phyloP scores from a whole-genome alignment of 2,113 vertebrate genomes.

The Bolborhynchus lineola region DNA sequence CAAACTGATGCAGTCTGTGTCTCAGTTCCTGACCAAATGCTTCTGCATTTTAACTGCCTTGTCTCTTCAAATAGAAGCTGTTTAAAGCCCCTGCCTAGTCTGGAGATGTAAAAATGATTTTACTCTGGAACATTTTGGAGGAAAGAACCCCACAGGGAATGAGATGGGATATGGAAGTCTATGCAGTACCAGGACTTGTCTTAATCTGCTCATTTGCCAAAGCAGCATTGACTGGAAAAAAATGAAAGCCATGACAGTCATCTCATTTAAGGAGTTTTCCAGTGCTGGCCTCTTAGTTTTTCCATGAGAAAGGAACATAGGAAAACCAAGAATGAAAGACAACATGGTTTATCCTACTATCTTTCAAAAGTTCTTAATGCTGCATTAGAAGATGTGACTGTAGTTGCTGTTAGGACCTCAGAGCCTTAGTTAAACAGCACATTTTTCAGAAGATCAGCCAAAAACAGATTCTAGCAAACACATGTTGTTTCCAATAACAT shows the following conservation, averaged over 20 bases:
- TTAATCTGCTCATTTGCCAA: not conserved
- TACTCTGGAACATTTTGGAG: not conserved
- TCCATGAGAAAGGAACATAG: not conserved
- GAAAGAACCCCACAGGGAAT: not conserved
- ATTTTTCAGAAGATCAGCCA: not conserved
- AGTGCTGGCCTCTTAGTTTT: not conserved
- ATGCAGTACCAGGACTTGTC: not conserved
- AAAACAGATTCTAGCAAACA: not conserved
- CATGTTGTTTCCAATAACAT: not conserved
- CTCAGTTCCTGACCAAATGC: not conserved
- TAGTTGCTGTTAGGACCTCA: not conserved
- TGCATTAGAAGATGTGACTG: not conserved
- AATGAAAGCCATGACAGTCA: not conserved
- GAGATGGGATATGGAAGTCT: not conserved
- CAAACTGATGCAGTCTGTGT: not conserved
- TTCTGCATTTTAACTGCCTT: not conserved
- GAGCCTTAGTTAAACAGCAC: not conserved
- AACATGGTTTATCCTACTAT: not conserved
- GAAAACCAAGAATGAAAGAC: not conserved
- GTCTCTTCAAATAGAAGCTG: not conserved
- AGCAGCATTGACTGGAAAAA: not conserved
- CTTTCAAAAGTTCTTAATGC: not conserved
- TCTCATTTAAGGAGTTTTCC: not conserved
- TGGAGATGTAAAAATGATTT: not conserved
- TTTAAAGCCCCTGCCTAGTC: not conserved